Base-by-base conservation (phyloP, 2,113 vertebrate species). In the Xiphophorus couchianus region DNA sequence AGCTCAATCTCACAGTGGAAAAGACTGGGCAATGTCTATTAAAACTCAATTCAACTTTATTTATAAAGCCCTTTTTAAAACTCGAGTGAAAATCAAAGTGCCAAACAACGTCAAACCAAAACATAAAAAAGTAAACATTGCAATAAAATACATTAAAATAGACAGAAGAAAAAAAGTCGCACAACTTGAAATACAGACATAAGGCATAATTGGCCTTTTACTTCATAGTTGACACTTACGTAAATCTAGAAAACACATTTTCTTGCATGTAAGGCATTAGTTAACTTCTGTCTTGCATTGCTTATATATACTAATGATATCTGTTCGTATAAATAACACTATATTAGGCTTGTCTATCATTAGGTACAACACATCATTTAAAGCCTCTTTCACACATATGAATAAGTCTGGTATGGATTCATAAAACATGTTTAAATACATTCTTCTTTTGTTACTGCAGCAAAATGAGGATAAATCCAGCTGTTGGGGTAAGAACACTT, bases 311-410 rank as follows among this genome's bases (percentile, higher is more conserved):
- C 14, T 4, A 74, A 54, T 28, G 64, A 30, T 0, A 2, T 29
- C 29, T 67, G 15, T n/a, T 67, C 3, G 22, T 29, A 82, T 29
- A 76, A 76, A 81, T 69, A 81, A 58, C 39, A 74, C 27, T 69
- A 62, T 51, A 76, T 31, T 25, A 9, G 51, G 10, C 13, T 35
- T 61, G 17, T 2, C 28, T 65, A 61, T 5, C 42, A 66, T 11
- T 15, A 68, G 27, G 63, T 73, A 58, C 27, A 78, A 3, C 6
- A 66, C 29, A 71, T 62, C 4, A 67, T 44, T 44, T 25, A 25
- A 5, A 54, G 48, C 17, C 22, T 54, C 48, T 25, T 54, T 54
- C 22, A 58, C 22, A 25, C 51, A 10, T 58, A 54, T 54, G 17
- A n/a, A 58, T 25, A 6, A n/a, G 9, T 25, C 8, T 58, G 25